Base-by-base conservation (phyloP, 2,797 vertebrate genomes). In the Neoniphon sammara region DNA sequence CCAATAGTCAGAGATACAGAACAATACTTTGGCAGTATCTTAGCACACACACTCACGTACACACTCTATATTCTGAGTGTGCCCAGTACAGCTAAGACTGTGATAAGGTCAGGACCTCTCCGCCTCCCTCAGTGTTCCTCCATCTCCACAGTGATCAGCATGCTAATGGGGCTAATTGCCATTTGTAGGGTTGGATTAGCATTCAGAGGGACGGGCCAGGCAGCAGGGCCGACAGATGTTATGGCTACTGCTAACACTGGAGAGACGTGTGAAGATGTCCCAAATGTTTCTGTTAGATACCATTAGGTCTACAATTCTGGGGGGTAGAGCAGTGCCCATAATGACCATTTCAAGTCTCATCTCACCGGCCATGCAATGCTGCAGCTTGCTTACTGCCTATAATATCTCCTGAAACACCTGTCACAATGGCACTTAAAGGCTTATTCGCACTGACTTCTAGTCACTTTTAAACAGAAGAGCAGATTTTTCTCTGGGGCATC, bases 51-150 rank as follows among this genome's bases (percentile, higher is more conserved):
- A 59, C n/a, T 6, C 53, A 44, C 23, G 31, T 23, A 36, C 55
- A 59, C 49, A 46, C 23, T 92, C 52, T 76, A 66, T 88, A 93
- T 93, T 92, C 92, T 70, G 46, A 67, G 53, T 75, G 74, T 75
- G 81, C 42, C 57, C 42, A 49, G 66, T 77, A 54, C 27, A 17
- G 14, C 82, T 70, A 69, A 77, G 66, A 31, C 66, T 88, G 66
- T 92, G 91, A 93, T 90, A 94, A 93, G 94, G 92, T 93, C 92
- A 94, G 81, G 86, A 90, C 78, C 85, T 64, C 72, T 73, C 87
- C 66, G 34, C 71, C 69, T 87, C 71, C 70, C 66, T 65, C 69
- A 61, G 20, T 84, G 82, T 89, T 81, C 72, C 77, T 73, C 83
- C 85, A 78, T 84, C 67, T 70, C 61, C 25, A 44, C 23, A 36